Conservation (phyloP, 2,888 invertebrate species). For the Stenchaetothrips biformis region DNA sequence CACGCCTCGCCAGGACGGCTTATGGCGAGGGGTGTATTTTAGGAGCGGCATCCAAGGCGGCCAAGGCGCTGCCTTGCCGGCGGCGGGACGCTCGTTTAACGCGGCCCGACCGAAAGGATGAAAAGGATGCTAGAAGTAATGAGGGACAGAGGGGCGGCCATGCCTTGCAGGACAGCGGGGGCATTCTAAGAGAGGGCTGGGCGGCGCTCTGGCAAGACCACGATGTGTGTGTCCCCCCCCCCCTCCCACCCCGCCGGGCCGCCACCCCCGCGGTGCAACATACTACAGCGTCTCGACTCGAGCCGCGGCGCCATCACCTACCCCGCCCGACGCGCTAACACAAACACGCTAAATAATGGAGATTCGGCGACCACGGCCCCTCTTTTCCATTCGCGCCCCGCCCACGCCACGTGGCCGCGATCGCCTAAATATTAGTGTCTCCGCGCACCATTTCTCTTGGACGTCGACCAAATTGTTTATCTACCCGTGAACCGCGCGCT, state of each 20-base stretch:
- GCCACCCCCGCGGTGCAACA: not conserved
- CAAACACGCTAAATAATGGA: not conserved
- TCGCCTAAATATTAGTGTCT: not conserved
- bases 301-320: not conserved
- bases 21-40: too few species aligned
- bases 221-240: too few species aligned
- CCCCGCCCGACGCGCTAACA: not conserved
- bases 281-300: not conserved
- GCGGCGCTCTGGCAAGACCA: too few species aligned
- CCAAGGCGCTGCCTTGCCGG: too few species aligned
- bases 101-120: too few species aligned
- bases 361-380: not conserved
- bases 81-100: too few species aligned
- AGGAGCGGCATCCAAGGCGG: too few species aligned
- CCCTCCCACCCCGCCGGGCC: not conserved
- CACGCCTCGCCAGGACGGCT: too few species aligned
- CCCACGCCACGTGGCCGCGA: not conserved
- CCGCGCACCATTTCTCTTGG: slow-evolving; percentile 15
- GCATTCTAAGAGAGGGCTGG: too few species aligned
- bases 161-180: too few species aligned
- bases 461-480: slow-evolving; percentile 20
- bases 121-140: too few species aligned
- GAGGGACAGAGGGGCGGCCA: too few species aligned
- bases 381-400: not conserved
- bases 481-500: not conserved